Conservation (phyloP, 2,888 invertebrate genomes). For the Brachyptera risi region DNA sequence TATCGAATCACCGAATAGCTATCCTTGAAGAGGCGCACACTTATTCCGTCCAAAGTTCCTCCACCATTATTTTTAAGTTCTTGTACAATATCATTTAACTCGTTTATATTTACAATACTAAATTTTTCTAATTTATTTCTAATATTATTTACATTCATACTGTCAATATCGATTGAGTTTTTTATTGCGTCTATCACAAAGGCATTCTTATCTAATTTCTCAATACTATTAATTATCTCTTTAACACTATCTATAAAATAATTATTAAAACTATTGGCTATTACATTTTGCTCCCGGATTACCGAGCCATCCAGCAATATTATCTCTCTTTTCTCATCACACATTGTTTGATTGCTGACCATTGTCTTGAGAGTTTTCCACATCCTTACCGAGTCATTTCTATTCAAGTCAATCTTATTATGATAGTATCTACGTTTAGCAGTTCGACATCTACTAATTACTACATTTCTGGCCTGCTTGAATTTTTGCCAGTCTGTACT, state of each 20-base stretch:
- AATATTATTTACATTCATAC: neutral
- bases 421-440: too few relatives aligned
- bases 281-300: neutral
- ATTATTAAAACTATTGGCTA: neutral
- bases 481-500: conserved; percentile 1
- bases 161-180: neutral
- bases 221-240: neutral
- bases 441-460: too few relatives aligned
- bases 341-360: neutral
- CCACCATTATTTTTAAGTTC: neutral
- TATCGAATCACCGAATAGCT: neutral
- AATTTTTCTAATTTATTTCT: neutral
- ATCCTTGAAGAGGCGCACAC: neutral
- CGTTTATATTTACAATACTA: neutral
- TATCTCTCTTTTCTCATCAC: neutral
- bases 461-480: neutral
- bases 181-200: neutral
- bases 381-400: neutral
- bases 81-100: neutral
- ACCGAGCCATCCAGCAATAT: neutral
- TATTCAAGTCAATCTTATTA: neutral
- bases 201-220: neutral
- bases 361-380: conserved; percentile 3
- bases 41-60: neutral
- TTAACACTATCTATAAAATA: neutral